Percentiles rank a stretch among this genome's conserved stretches.
phyloP scores from a whole-genome alignment of 1,140 invertebrate species.

The Saccostrea echinata region DNA sequence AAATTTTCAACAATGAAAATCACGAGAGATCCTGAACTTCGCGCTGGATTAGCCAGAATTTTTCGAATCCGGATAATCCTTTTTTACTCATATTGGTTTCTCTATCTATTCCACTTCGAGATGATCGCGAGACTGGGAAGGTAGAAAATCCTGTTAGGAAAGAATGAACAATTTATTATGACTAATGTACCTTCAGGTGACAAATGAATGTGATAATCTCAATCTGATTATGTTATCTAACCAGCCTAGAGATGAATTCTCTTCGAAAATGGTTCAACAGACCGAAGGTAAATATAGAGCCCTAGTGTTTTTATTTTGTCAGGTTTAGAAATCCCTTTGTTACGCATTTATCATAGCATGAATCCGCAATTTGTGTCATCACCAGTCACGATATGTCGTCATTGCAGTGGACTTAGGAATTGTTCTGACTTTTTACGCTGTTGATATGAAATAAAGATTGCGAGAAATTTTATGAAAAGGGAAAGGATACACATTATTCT shows the following conservation, averaged over 20 bases:
- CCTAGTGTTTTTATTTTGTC: background rate
- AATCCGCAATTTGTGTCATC: background rate
- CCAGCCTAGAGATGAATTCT: constrained; percentile 86
- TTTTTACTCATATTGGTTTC: background rate
- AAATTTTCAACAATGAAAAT: too few relatives aligned
- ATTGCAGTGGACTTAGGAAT: background rate
- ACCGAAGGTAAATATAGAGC: constrained; percentile 87
- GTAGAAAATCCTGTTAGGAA: constrained; percentile 23
- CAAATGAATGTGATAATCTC: constrained; percentile 42
- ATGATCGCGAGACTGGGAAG: constrained; percentile 11
- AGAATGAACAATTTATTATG: constrained; percentile 38
- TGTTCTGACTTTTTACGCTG: background rate
- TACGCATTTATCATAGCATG: background rate
- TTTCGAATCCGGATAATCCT: constrained; percentile 25
- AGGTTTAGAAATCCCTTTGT: constrained; percentile 28
- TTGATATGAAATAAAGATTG: too few relatives aligned
- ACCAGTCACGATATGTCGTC: background rate
- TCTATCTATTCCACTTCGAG: background rate
- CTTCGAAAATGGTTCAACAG: constrained; percentile 95
- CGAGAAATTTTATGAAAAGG: too few relatives aligned
- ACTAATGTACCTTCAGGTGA: constrained; percentile 45
- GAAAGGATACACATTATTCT: too few relatives aligned
- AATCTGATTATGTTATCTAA: constrained; percentile 46
- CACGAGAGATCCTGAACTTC: too few relatives aligned
- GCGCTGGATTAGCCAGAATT: background rate